Base-by-base conservation (phyloP, 2,797 vertebrate species). In the Morus bassanus region DNA sequence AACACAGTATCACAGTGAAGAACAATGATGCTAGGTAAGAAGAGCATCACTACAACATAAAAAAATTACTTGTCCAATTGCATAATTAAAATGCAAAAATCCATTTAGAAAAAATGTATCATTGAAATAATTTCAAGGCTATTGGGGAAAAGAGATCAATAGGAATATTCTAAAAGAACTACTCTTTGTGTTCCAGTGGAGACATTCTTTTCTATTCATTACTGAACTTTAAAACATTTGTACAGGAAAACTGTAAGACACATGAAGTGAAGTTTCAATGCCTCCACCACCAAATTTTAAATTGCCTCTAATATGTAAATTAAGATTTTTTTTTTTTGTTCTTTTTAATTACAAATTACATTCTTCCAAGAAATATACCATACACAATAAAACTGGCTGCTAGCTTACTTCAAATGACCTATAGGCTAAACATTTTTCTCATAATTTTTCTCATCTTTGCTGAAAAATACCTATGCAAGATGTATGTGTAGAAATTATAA, bases 401-500 rank as follows among this genome's bases (percentile, higher is more conserved):
- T 92, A 95, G 85, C 90, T 97, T 96, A 91, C 86, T 91, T 95
- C 68, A 84, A 95, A 91, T 94, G 95, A 97, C 96, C 92, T 96
- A 94, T n/a, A 95, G 80, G 91, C 84, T 97, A 95, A 95, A 97
- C 90, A 41, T 92, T 76, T 95, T 97, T 94, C 39, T 95, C 90
- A 76, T 97, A 93, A 96, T 95, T 96, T 97, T 96, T 92, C 94
- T 97, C 93, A 95, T 96, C 96, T 98, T 98, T 96, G 92, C 96
- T 97, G 97, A 97, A 97, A 98, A 97, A 98, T 96, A 98, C 88
- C 77, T 97, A 97, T 93, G 97, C 96, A 96, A 97, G 97, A 96
- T 97, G 97, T 97, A 97, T 95, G 95, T 92, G 96, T 95, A 97
- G 97, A 98, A 98, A 98, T 98, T 98, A 98, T 97, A 98, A 98